These are phyloP conservation scores for Xiphydria camelus DNA, from an alignment of 2,888 invertebrate genomes.

Conservation along the genomic window DNA sequence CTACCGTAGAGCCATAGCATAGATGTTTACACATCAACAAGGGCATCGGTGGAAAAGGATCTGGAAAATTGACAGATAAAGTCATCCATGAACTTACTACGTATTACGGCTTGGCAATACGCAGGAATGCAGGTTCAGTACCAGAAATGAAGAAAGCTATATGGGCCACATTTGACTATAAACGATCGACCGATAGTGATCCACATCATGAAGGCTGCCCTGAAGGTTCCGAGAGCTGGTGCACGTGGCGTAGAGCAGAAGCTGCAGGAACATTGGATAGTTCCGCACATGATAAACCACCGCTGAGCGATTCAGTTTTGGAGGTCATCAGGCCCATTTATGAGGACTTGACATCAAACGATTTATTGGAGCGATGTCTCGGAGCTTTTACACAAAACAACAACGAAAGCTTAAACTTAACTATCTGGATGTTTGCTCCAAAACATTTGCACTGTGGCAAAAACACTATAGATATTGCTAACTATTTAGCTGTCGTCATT, in stretches of 20 bases:
- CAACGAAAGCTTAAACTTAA: constrained; percentile 11
- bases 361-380: constrained; percentile 13
- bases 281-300: constrained; percentile 8
- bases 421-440: constrained; percentile 7
- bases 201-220: constrained; percentile 15
- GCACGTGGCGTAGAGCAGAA: constrained; percentile 8
- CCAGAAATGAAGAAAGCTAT: constrained; percentile 14
- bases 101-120: constrained; percentile 16
- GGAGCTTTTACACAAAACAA: constrained; percentile 13
- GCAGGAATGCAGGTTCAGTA: constrained; percentile 10
- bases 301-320: constrained; percentile 9
- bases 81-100: constrained; percentile 9
- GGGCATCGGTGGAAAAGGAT: constrained; percentile 6
- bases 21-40: no score
- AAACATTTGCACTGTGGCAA: no score
- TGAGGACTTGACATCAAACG: constrained; percentile 12
- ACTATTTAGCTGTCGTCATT: constrained; percentile 9
- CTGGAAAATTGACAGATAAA: constrained; percentile 15
- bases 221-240: constrained; percentile 11
- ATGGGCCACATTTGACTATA: constrained; percentile 17
- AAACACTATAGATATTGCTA: no score
- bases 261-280: constrained; percentile 11
- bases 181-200: constrained; percentile 14
- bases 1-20: no score
- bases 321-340: constrained; percentile 11